phyloP scores from a whole-genome alignment of 2,113 vertebrate species.

The Strix uralensis region DNA sequence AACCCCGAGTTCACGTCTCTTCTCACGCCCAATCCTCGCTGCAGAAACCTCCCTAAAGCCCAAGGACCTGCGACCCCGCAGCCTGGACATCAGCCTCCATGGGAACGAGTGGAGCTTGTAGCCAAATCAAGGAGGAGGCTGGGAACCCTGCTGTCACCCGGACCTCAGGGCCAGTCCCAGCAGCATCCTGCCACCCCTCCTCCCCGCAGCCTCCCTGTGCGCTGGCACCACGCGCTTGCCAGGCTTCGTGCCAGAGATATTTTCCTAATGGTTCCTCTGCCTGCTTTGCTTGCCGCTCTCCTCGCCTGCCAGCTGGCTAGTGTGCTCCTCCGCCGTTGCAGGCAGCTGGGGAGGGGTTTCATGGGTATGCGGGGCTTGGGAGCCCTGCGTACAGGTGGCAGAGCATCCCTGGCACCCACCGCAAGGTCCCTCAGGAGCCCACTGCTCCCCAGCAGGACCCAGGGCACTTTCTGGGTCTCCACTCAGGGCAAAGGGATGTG shows the following conservation, averaged over 20 bases:
- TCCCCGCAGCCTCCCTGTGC: not conserved
- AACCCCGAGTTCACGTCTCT: accelerated
- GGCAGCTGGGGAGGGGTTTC: constrained; percentile 46
- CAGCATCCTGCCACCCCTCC: not conserved
- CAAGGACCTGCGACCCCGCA: not conserved
- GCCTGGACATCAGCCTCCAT: not conserved
- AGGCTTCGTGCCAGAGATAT: constrained; percentile 32
- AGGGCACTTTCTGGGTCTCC: not conserved
- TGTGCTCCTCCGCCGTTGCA: not conserved
- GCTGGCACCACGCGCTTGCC: not conserved
- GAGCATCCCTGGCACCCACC: not conserved
- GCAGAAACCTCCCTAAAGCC: not conserved
- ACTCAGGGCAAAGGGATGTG: not conserved
- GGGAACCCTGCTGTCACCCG: not conserved
- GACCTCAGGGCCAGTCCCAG: not conserved
- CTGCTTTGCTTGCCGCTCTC: not conserved
- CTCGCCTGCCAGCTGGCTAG: constrained; percentile 62
- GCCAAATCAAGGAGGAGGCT: not conserved
- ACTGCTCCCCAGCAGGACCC: not conserved
- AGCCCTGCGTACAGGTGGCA: constrained; percentile 1
- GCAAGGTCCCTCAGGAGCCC: not conserved
- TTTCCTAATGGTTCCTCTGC: constrained; percentile 35
- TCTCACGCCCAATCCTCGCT: accelerated
- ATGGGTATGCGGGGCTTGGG: not conserved
- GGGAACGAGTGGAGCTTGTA: not conserved